phyloP scores from a whole-genome alignment of 2,888 invertebrate species.

The Heliconius hortense region DNA sequence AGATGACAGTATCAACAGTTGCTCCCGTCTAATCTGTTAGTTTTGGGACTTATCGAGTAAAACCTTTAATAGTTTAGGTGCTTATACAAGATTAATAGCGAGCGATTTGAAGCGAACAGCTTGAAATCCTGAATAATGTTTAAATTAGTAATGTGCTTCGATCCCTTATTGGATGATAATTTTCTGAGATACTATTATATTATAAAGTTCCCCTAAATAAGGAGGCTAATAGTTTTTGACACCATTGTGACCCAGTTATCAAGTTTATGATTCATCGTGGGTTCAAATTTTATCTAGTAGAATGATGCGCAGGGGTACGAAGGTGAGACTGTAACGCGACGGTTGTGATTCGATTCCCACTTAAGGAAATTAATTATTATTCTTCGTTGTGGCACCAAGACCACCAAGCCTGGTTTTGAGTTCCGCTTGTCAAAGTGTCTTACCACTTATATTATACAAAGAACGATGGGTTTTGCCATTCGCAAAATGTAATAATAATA shows the following conservation, averaged over 20 bases:
- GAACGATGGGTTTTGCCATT: background rate
- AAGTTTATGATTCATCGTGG: background rate
- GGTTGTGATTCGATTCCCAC: no score
- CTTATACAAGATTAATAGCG: slow-evolving; percentile 66
- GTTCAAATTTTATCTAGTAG: background rate
- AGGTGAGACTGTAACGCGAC: no score
- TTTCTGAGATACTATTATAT: background rate
- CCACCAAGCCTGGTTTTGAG: no score
- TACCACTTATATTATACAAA: no score
- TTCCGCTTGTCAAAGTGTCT: no score
- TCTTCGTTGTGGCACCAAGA: no score
- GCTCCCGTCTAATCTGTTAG: slow-evolving; percentile 61
- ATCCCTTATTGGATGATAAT: slow-evolving; percentile 22
- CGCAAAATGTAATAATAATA: background rate
- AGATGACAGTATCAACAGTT: slow-evolving; percentile 53
- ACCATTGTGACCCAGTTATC: background rate
- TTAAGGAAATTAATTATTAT: no score
- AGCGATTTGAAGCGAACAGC: slow-evolving; percentile 52
- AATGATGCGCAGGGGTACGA: background rate
- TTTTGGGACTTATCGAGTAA: slow-evolving; percentile 60
- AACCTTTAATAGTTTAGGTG: slow-evolving; percentile 66
- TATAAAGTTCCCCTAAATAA: background rate
- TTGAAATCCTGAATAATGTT: slow-evolving; percentile 55
- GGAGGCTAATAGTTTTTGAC: background rate
- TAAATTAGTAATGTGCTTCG: slow-evolving; percentile 53